These are phyloP conservation scores for Hapalemur alaotrensis DNA, from an alignment of 2,797 vertebrate species.

Conservation along the genomic window DNA sequence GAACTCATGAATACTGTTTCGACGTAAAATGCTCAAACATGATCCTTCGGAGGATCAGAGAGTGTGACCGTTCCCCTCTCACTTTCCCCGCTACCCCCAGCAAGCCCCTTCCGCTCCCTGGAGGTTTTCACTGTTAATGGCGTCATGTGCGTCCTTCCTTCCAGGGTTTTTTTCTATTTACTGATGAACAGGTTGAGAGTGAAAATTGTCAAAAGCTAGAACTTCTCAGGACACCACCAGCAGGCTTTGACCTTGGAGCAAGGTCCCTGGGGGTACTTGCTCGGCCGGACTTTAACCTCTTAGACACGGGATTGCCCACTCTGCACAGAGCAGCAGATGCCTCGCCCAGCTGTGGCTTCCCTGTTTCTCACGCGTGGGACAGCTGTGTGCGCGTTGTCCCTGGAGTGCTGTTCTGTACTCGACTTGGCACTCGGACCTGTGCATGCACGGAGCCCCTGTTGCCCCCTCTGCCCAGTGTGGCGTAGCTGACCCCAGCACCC, in stretches of 20 bases:
- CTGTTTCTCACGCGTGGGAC: accelerated
- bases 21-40: background rate
- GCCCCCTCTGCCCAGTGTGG: background rate
- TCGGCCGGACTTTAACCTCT: no score
- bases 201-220: background rate
- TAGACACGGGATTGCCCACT: background rate
- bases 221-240: background rate
- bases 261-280: background rate
- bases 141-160: background rate
- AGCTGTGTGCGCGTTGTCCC: accelerated
- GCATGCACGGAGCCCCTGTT: accelerated
- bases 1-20: background rate
- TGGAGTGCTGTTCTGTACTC: accelerated
- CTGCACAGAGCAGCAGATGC: background rate
- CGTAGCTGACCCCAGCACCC: background rate
- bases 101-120: no score
- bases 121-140: background rate
- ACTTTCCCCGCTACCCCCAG: no score
- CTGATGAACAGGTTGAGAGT: background rate
- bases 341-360: accelerated
- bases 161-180: background rate
- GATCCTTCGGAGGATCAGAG: background rate
- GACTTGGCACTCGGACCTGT: background rate
- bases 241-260: background rate
- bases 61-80: background rate